phyloP scores from a whole-genome alignment of 2,888 invertebrate genomes.

The Fragum whitleyi region DNA sequence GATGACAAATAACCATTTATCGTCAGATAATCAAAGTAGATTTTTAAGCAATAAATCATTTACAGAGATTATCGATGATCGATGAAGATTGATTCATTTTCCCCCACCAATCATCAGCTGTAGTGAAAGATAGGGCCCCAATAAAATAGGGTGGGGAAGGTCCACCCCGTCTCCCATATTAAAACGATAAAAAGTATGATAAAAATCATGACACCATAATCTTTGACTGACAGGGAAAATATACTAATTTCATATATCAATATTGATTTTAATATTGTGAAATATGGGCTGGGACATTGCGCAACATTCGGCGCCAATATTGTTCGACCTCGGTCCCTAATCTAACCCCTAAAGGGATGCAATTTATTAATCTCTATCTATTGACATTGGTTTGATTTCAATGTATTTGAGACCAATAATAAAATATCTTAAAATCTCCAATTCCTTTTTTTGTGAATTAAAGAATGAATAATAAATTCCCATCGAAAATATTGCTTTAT shows the following conservation, averaged over 20 bases:
- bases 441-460: too few relatives aligned
- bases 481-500: too few relatives aligned
- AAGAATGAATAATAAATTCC: too few relatives aligned
- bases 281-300: neutral
- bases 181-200: neutral
- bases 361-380: neutral
- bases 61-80: too few relatives aligned
- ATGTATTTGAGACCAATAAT: too few relatives aligned
- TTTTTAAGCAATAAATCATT: too few relatives aligned
- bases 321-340: slow-evolving; percentile 1
- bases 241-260: slow-evolving; percentile 22
- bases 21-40: too few relatives aligned
- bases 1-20: too few relatives aligned
- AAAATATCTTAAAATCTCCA: too few relatives aligned
- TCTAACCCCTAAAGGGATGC: slow-evolving; percentile 13
- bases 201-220: slow-evolving; percentile 17
- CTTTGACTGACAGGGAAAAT: slow-evolving; percentile 2
- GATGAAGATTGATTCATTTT: too few relatives aligned
- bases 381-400: neutral
- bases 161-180: neutral
- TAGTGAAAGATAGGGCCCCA: slow-evolving; percentile 7
- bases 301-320: slow-evolving; percentile 16
- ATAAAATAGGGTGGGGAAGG: neutral
- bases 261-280: slow-evolving; percentile 19
- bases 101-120: too few relatives aligned